phyloP scores from a whole-genome alignment of 1,140 invertebrate species.

The Atta cephalotes region DNA sequence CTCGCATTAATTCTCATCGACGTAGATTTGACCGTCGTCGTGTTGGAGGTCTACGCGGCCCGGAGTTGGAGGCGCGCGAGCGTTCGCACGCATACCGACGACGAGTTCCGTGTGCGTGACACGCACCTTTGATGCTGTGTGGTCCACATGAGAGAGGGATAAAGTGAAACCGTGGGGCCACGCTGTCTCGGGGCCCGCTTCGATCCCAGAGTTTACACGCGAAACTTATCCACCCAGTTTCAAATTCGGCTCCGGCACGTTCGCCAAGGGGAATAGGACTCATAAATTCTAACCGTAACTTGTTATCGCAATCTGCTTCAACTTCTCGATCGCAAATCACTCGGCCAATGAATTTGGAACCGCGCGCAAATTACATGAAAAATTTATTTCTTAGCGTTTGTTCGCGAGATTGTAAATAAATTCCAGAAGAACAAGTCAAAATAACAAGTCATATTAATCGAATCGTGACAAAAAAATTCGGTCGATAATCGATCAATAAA shows the following conservation, averaged over 20 bases:
- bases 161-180: conserved; percentile 79
- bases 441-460: no score
- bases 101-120: conserved; percentile 32
- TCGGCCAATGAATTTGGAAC: conserved; percentile 48
- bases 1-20: conserved; percentile 59
- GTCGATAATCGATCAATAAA: no score
- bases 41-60: background rate
- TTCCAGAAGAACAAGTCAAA: no score
- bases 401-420: background rate
- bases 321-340: conserved; percentile 61
- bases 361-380: conserved; percentile 38
- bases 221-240: conserved; percentile 58
- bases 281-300: conserved; percentile 52
- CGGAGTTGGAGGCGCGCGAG: background rate
- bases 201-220: conserved; percentile 68
- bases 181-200: conserved; percentile 79
- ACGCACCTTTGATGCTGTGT: conserved; percentile 67
- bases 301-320: conserved; percentile 59
- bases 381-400: conserved; percentile 32
- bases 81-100: background rate
- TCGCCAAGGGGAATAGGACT: conserved; percentile 40
- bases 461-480: no score
- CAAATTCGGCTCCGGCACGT: conserved; percentile 52
- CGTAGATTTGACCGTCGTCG: conserved; percentile 31
- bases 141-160: conserved; percentile 69